Percentiles rank a stretch among this genome's conserved stretches.
Conservation (phyloP, 2,797 vertebrate genomes). For the Lophotriccus pileatus region DNA sequence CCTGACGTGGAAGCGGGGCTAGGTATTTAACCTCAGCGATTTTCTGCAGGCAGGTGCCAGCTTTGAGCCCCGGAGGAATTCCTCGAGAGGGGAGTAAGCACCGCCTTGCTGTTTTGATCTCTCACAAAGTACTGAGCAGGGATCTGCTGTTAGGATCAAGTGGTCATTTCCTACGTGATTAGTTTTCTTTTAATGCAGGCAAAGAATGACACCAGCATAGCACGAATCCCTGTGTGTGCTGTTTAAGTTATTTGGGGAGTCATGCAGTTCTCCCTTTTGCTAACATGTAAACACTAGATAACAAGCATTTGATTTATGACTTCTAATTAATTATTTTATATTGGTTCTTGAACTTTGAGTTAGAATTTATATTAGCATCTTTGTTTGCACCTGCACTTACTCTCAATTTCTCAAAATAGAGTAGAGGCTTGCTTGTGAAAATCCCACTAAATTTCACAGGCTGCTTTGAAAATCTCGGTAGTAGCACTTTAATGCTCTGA, state of each 20-base stretch:
- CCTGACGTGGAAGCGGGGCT: neutral
- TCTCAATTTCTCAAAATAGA: constrained; percentile 38
- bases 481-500: neutral
- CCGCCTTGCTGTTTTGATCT: neutral
- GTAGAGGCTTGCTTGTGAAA: neutral
- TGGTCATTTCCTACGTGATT: neutral
- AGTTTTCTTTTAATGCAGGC: neutral
- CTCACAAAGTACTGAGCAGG: neutral
- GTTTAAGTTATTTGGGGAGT: neutral
- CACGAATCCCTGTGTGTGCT: neutral
- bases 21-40: neutral
- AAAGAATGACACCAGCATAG: neutral
- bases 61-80: neutral
- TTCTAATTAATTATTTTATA: neutral
- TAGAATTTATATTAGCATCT: neutral
- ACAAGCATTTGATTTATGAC: neutral
- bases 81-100: neutral
- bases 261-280: neutral
- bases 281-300: neutral
- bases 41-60: neutral
- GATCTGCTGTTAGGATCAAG: neutral
- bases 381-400: constrained; percentile 10
- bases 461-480: constrained; percentile 22
- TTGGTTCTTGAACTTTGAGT: neutral
- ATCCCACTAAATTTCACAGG: constrained; percentile 1